A percentile compares a stretch with the other conserved stretches of the same genome.
phyloP scores from a whole-genome alignment of 2,888 invertebrate genomes.

The Tetragonisca angustula region DNA sequence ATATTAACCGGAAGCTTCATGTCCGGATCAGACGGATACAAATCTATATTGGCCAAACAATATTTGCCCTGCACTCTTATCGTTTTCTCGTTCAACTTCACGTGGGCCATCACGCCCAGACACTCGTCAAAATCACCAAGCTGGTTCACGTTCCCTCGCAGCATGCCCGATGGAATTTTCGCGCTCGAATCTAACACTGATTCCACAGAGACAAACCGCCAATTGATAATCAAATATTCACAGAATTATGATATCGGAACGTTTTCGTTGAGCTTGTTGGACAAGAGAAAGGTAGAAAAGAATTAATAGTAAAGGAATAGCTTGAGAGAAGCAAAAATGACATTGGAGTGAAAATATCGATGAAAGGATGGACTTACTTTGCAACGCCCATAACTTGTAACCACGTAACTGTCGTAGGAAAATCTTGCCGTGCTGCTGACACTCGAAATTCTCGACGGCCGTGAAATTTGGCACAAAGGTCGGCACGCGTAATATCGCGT shows the following conservation, averaged over 20 bases:
- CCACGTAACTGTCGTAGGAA: constrained; percentile 89
- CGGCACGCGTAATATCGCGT: constrained; percentile 86
- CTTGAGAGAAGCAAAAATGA: too few species aligned
- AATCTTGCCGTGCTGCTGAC: constrained; percentile 89
- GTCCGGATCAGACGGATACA: constrained; percentile 86
- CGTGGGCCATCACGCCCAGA: constrained; percentile 85
- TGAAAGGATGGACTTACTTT: constrained; percentile 85
- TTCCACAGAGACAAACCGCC: constrained; percentile 66
- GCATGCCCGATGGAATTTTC: constrained; percentile 89
- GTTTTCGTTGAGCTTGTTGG: background rate
- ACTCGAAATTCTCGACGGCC: constrained; percentile 87
- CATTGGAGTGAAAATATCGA: background rate
- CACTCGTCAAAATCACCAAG: constrained; percentile 90
- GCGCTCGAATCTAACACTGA: constrained; percentile 90
- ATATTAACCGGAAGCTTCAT: constrained; percentile 88
- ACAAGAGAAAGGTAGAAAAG: too few species aligned
- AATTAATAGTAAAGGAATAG: too few species aligned
- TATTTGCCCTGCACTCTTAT: constrained; percentile 89
- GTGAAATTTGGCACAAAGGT: constrained; percentile 89
- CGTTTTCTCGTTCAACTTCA: constrained; percentile 87
- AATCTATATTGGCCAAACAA: constrained; percentile 88
- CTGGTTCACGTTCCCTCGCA: constrained; percentile 90
- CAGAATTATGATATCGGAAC: background rate
- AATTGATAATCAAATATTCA: background rate
- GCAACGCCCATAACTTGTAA: constrained; percentile 89